phyloP scores from a whole-genome alignment of 1,140 invertebrate species.

The Musca vetustissima region DNA sequence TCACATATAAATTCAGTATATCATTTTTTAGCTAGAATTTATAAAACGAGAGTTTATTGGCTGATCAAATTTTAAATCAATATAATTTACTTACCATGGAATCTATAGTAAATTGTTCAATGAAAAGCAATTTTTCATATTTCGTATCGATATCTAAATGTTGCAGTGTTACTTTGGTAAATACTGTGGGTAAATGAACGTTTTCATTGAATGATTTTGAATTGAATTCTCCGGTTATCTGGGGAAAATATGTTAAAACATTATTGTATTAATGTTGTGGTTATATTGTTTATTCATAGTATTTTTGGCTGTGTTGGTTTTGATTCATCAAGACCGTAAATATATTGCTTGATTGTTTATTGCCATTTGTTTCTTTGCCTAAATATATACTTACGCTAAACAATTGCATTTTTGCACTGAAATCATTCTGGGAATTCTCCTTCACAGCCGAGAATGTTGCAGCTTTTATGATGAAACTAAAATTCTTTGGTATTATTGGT shows the following conservation, averaged over 20 bases:
- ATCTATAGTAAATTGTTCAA: slow-evolving; percentile 70
- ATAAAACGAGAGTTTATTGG: no score
- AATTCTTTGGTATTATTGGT: slow-evolving; percentile 77
- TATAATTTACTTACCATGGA: slow-evolving; percentile 63
- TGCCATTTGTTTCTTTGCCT: neutral
- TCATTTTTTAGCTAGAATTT: slow-evolving; percentile 66
- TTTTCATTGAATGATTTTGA: slow-evolving; percentile 49
- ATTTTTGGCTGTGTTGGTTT: no score
- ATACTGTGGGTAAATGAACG: slow-evolving; percentile 59
- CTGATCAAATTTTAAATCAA: no score
- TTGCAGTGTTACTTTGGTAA: slow-evolving; percentile 67
- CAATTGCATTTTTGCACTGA: slow-evolving; percentile 61
- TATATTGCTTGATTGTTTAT: neutral
- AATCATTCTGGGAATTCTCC: slow-evolving; percentile 62
- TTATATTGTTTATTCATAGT: no score
- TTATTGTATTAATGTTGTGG: no score
- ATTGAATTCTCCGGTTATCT: slow-evolving; percentile 53
- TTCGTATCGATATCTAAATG: slow-evolving; percentile 65
- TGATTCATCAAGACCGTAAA: no score
- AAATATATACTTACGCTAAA: slow-evolving; percentile 38
- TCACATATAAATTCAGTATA: slow-evolving; percentile 66
- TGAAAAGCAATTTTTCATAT: slow-evolving; percentile 64
- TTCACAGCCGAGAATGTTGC: slow-evolving; percentile 68
- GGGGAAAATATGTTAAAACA: neutral
- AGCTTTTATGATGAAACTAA: slow-evolving; percentile 69